Evolutionary conservation across 2,797 vertebrate species (phyloP), one percentile per base, ranked within the genome.

Genomic region (Gadopsis marmoratus): DNA sequence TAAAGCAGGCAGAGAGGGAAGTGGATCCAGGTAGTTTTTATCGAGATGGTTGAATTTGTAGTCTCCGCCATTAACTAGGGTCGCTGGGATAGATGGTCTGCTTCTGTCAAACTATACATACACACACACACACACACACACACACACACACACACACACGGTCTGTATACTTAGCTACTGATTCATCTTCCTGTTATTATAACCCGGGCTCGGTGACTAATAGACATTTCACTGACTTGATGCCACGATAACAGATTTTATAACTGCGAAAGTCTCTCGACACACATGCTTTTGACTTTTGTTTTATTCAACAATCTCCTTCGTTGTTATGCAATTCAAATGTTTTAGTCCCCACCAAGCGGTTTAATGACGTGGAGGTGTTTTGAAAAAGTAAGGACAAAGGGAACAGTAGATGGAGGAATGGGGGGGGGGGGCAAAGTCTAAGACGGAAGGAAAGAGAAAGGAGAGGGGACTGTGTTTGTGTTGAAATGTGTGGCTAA

Each of bases 261-360:
- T 41, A 29, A 61, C 4, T 59, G 12, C 0, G 3, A 70, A 72
- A 63, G 31, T 19, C 19, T 39, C 26, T 39, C 16, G 23, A 50
- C 56, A 21, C 23, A 33, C 39, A 0, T 17, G 9, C 70, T 70
- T 63, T 45, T 71, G 48, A 67, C 69, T 74, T 75, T 68, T 71
- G 69, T 35, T 62, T 19, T 60, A 39, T 63, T 76, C 51, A 79
- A 62, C 48, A 79, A 37, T 60, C 14, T 3, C 26, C 29, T 53
- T 79, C 39, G 65, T 83, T 89, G 67, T 82, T 75, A 39, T 74
- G 65, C 59, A 76, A 12, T 70, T 79, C 26, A 82, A 83, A 79
- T 83, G 74, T 78, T 82, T 86, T 62, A 74, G 63, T 79, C 63
- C 47, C 54, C 23, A 14, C 23, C 14, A 13, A 74, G 78, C 54